Conservation (phyloP, 2,888 invertebrate genomes). For the Eupithecia subfuscata region DNA sequence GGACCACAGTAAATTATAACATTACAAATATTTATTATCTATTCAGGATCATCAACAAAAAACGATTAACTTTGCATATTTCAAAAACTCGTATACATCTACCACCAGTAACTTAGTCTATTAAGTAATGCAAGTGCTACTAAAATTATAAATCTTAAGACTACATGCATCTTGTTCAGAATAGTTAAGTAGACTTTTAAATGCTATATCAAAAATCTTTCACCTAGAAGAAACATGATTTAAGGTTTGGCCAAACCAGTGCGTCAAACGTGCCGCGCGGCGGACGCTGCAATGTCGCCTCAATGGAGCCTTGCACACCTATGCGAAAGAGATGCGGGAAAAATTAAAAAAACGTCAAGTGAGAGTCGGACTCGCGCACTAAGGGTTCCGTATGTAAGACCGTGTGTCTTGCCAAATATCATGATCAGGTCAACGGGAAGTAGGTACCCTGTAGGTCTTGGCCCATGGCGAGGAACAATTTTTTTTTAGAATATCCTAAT, state of each 20-base stretch:
- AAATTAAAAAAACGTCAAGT: no score
- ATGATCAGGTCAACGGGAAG: no score
- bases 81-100: conserved; percentile 5
- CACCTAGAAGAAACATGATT: background rate
- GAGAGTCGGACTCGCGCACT: no score
- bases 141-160: conserved; percentile 7
- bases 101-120: conserved; percentile 7
- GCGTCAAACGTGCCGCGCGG: no score
- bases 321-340: no score
- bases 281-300: no score
- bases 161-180: background rate
- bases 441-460: no score
- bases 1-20: background rate
- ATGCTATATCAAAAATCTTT: background rate
- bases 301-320: no score
- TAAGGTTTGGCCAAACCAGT: background rate
- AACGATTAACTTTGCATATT: background rate
- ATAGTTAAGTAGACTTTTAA: background rate
- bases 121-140: background rate
- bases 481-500: no score
- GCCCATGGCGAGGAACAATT: no score
- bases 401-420: no score
- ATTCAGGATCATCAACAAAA: background rate
- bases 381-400: no score
- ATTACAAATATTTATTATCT: background rate